A percentile compares a stretch with the other conserved stretches of the same genome.
phyloP scores from a whole-genome alignment of 1,140 invertebrate genomes.

The Drosophila tropicalis region DNA sequence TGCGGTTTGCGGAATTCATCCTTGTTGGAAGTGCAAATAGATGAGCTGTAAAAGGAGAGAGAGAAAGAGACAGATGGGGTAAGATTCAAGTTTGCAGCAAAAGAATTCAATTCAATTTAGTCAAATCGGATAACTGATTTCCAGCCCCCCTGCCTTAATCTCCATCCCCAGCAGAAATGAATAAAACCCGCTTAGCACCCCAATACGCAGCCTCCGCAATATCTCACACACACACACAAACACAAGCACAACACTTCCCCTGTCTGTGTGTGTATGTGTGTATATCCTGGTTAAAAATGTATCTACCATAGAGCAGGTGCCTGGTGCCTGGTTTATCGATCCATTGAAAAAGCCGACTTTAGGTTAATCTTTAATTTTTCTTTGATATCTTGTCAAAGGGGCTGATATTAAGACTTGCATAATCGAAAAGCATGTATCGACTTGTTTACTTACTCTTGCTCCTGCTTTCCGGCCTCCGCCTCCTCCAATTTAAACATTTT shows the following conservation, averaged over 20 bases:
- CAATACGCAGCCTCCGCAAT: constrained; percentile 72
- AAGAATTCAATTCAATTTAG: constrained; percentile 9
- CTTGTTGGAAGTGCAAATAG: constrained; percentile 65
- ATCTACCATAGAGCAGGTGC: constrained; percentile 73
- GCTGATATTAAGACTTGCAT: constrained; percentile 18
- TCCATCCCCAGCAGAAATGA: constrained; percentile 19
- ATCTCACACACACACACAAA: constrained; percentile 36
- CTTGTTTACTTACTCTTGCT: constrained; percentile 66
- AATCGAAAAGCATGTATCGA: not conserved
- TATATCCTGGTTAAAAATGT: constrained; percentile 74
- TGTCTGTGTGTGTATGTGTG: constrained; percentile 43
- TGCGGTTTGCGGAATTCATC: constrained; percentile 82
- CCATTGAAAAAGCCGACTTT: constrained; percentile 48
- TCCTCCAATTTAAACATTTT: constrained; percentile 78
- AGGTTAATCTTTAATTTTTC: constrained; percentile 10
- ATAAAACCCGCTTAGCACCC: constrained; percentile 15
- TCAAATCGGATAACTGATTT: constrained; percentile 13
- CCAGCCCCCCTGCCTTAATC: constrained; percentile 12
- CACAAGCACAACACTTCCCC: constrained; percentile 22
- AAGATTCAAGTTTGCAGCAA: not conserved
- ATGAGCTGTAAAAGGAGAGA: constrained; percentile 31
- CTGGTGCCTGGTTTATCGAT: constrained; percentile 52
- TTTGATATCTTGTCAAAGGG: not conserved
- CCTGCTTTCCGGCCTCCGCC: constrained; percentile 43
- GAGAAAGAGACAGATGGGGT: too few species aligned